phyloP scores from a whole-genome alignment of 2,797 vertebrate genomes.

The Sebastes umbrosus region DNA sequence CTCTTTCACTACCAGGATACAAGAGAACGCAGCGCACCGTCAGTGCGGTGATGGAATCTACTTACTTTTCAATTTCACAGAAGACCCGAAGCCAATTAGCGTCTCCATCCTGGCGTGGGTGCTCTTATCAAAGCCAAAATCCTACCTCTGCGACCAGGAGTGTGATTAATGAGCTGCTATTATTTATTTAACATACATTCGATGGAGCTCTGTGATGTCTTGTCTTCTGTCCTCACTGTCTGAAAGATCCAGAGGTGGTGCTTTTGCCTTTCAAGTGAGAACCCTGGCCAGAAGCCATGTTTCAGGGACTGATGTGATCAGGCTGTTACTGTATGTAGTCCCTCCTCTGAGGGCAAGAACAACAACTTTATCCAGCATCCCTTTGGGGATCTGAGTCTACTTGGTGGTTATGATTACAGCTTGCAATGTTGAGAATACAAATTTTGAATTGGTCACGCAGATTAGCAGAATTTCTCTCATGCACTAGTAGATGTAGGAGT shows the following conservation, averaged over 20 bases:
- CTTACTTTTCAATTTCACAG: slow-evolving; percentile 39
- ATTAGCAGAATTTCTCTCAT: not conserved
- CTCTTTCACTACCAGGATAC: not conserved
- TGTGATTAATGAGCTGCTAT: slow-evolving; percentile 69
- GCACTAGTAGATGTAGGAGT: not conserved
- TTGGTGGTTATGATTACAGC: slow-evolving; percentile 22
- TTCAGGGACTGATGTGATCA: slow-evolving; percentile 37
- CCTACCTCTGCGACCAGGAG: slow-evolving; percentile 20
- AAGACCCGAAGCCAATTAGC: slow-evolving; percentile 56
- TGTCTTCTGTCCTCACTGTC: slow-evolving; percentile 15
- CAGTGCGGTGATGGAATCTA: not conserved
- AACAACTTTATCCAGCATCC: slow-evolving; percentile 6
- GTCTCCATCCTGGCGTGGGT: slow-evolving; percentile 33
- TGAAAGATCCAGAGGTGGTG: slow-evolving; percentile 21
- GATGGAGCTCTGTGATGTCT: slow-evolving; percentile 47
- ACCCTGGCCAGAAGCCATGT: slow-evolving; percentile 28
- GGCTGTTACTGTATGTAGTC: slow-evolving; percentile 18
- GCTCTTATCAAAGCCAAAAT: slow-evolving; percentile 51
- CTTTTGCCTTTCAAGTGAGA: slow-evolving; percentile 56
- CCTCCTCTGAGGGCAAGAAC: slow-evolving; percentile 1
- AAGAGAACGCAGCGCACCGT: not conserved
- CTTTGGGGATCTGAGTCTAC: not conserved
- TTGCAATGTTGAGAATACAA: slow-evolving; percentile 11
- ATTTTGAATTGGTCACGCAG: slow-evolving; percentile 16
- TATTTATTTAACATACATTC: slow-evolving; percentile 66